Conservation (phyloP, 2,797 vertebrate species). For the Oceanodroma leucorhoa region DNA sequence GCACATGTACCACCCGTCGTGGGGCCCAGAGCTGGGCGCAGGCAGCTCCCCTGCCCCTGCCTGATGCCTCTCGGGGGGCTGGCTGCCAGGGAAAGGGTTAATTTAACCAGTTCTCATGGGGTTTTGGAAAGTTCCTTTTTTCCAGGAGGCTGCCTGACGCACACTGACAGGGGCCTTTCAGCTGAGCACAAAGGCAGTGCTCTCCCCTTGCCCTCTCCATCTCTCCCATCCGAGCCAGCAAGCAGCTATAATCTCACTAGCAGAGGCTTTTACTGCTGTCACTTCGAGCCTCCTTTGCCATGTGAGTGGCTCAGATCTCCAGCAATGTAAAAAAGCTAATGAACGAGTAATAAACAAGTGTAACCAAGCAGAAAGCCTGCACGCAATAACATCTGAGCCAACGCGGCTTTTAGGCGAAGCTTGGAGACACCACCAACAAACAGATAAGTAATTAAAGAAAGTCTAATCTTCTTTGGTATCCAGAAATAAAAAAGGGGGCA, state of each 20-base stretch:
- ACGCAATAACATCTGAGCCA: conserved; percentile 55
- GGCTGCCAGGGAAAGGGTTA: conserved; percentile 24
- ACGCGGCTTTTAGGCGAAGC: background rate
- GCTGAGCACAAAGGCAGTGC: conserved; percentile 33
- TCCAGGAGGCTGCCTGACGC: conserved; percentile 41
- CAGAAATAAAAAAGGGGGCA: background rate
- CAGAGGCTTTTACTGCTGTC: conserved; percentile 63
- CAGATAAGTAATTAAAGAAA: background rate
- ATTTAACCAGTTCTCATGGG: conserved; percentile 15
- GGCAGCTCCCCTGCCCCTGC: background rate
- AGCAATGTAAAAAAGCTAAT: conserved; percentile 66
- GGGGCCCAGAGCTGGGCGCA: background rate
- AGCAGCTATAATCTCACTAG: conserved; percentile 71
- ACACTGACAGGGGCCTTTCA: conserved; percentile 51
- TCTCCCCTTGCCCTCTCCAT: conserved; percentile 31
- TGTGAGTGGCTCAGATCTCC: conserved; percentile 67
- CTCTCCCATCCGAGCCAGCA: background rate
- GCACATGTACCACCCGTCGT: fast-evolving
- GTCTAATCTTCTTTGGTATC: conserved; percentile 37
- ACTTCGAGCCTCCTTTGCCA: conserved; percentile 44
- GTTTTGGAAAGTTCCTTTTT: conserved; percentile 21
- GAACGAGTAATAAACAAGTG: conserved; percentile 67
- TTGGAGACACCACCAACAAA: background rate
- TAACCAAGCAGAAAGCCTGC: conserved; percentile 69
- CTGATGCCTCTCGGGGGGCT: background rate